A percentile compares a stretch with the other conserved stretches of the same genome.
These are phyloP conservation scores for Aproaerema taeniolella DNA, from an alignment of 2,888 invertebrate species.

Conservation along the genomic window DNA sequence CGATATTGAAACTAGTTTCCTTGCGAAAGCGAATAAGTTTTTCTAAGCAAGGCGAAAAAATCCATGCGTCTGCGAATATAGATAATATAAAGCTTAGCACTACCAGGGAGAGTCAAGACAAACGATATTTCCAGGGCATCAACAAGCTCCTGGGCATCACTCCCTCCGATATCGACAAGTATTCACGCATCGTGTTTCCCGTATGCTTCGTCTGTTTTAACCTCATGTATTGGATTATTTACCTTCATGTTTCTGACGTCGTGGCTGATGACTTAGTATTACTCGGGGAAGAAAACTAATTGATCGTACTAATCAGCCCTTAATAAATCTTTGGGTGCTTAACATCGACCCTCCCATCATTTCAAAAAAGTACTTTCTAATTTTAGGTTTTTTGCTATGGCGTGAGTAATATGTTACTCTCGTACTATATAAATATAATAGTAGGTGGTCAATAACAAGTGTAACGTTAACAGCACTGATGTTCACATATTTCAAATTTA, in stretches of 20 bases:
- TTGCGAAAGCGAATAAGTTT: conserved; percentile 2
- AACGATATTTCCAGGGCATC: conserved; percentile 80
- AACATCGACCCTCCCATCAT: conserved; percentile 27
- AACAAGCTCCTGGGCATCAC: conserved; percentile 94
- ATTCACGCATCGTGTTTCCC: conserved; percentile 98
- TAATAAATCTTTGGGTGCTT: conserved; percentile 27
- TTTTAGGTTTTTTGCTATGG: conserved; percentile 25
- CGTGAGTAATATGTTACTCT: conserved; percentile 1
- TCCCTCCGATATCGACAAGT: conserved; percentile 99
- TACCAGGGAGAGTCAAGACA: conserved; percentile 26
- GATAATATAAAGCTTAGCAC: background rate
- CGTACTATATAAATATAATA: too few species aligned
- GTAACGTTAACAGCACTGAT: background rate
- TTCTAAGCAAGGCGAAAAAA: background rate
- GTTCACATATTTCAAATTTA: background rate
- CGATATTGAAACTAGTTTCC: background rate
- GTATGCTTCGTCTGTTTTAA: conserved; percentile 99
- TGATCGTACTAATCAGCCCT: conserved; percentile 20
- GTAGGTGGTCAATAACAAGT: too few species aligned
- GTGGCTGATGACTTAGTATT: conserved; percentile 94
- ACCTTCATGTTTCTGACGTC: conserved; percentile 96
- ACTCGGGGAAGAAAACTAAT: conserved; percentile 76
- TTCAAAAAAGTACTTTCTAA: conserved; percentile 25
- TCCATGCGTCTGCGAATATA: background rate
- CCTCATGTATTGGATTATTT: conserved; percentile 98